Percentiles rank a stretch among this genome's conserved stretches.
These are phyloP conservation scores for Thunnus maccoyii DNA, from an alignment of 2,113 vertebrate species.

Conservation along the genomic window DNA sequence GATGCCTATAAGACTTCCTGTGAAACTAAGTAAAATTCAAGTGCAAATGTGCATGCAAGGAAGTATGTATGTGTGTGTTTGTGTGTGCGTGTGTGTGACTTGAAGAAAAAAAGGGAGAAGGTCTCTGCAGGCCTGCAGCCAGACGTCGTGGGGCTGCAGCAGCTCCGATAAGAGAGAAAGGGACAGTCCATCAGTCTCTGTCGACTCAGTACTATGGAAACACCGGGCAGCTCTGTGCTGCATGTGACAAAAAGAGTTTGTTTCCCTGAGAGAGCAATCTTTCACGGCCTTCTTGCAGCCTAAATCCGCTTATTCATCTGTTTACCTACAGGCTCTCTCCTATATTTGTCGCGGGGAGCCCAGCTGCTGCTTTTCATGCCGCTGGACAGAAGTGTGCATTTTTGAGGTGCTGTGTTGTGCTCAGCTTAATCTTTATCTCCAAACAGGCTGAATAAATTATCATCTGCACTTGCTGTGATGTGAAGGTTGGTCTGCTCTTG, in stretches of 20 bases:
- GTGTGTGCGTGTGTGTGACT: neutral
- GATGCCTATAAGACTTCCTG: slow-evolving; percentile 14
- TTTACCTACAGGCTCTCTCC: slow-evolving; percentile 69
- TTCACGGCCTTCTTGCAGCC: slow-evolving; percentile 57
- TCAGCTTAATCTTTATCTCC: slow-evolving; percentile 14
- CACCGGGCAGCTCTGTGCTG: slow-evolving; percentile 49
- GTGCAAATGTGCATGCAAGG: neutral
- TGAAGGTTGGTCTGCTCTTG: slow-evolving; percentile 23
- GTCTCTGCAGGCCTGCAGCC: slow-evolving; percentile 63
- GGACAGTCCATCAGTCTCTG: slow-evolving; percentile 74
- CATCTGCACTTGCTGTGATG: slow-evolving; percentile 8
- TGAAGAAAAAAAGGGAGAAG: slow-evolving; percentile 28
- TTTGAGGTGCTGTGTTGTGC: slow-evolving; percentile 15
- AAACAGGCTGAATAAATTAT: slow-evolving; percentile 37
- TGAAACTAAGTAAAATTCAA: slow-evolving; percentile 9
- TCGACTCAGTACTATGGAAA: slow-evolving; percentile 57
- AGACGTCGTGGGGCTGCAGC: slow-evolving; percentile 67
- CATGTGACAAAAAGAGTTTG: slow-evolving; percentile 65
- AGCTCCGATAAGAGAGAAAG: slow-evolving; percentile 75
- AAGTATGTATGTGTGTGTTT: slow-evolving; percentile 16
- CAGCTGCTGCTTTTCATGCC: slow-evolving; percentile 40
- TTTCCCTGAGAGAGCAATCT: slow-evolving; percentile 66
- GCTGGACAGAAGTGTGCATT: slow-evolving; percentile 18
- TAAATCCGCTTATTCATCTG: slow-evolving; percentile 74
- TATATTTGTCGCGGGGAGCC: slow-evolving; percentile 52